phyloP scores from a whole-genome alignment of 2,888 invertebrate species.

The Diplazon laetatorius region DNA sequence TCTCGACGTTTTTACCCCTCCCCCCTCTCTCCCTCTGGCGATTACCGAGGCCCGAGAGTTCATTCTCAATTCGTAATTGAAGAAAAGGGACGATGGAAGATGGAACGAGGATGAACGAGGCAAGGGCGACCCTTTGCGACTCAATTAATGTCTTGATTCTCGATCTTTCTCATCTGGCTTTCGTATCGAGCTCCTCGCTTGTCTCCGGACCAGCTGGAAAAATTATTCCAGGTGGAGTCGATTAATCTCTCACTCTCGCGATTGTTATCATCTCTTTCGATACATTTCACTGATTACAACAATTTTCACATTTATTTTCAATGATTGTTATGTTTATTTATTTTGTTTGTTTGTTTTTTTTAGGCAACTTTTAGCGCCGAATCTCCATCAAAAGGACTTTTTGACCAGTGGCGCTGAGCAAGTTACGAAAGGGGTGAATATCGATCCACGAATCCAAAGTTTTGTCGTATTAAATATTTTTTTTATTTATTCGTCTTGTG shows the following conservation, averaged over 20 bases:
- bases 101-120: not conserved
- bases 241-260: slow-evolving; percentile 47
- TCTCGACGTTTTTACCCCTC: too few relatives aligned
- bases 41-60: too few relatives aligned
- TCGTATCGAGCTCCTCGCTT: not conserved
- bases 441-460: not conserved
- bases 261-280: slow-evolving; percentile 47
- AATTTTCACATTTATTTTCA: too few relatives aligned
- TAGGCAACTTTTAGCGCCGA: slow-evolving; percentile 97
- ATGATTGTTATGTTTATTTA: too few relatives aligned
- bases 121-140: slow-evolving; percentile 1
- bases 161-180: slow-evolving; percentile 15
- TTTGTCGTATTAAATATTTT: too few relatives aligned
- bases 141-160: slow-evolving; percentile 52
- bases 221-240: slow-evolving; percentile 59
- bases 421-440: slow-evolving; percentile 90
- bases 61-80: slow-evolving; percentile 51
- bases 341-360: too few relatives aligned
- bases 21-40: too few relatives aligned
- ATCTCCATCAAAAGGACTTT: slow-evolving; percentile 95
- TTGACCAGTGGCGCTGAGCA: slow-evolving; percentile 93
- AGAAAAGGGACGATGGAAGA: slow-evolving; percentile 20
- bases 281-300: not conserved
- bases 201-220: slow-evolving; percentile 8
- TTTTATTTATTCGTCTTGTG: too few relatives aligned